phyloP scores from a whole-genome alignment of 2,797 vertebrate species.

The Echiichthys vipera region DNA sequence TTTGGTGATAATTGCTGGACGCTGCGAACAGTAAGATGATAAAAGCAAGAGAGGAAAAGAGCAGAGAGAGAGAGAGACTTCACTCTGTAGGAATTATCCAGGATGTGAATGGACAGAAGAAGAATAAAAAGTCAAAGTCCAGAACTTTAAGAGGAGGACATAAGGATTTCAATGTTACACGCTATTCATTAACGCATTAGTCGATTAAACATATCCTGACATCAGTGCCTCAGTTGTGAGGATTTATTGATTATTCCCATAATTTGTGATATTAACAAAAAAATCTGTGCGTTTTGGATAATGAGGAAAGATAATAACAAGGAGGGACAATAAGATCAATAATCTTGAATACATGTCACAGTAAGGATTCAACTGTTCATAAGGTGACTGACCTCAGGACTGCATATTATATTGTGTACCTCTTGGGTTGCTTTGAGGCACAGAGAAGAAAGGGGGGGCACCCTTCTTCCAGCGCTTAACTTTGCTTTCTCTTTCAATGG shows the following conservation, averaged over 20 bases:
- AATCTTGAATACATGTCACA: not conserved
- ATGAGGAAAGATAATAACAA: no score
- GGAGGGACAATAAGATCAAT: not conserved
- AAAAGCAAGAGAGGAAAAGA: not conserved
- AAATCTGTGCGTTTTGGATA: not conserved
- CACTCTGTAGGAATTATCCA: not conserved
- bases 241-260: not conserved
- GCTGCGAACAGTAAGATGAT: no score
- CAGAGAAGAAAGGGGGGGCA: not conserved
- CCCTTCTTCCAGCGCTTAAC: not conserved
- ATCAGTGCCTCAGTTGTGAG: not conserved
- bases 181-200: not conserved
- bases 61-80: not conserved
- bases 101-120: not conserved
- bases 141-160: not conserved
- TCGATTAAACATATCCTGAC: not conserved
- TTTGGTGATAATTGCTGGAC: constrained; percentile 6
- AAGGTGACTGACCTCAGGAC: not conserved
- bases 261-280: not conserved
- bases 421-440: not conserved
- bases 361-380: no score
- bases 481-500: not conserved
- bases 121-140: not conserved
- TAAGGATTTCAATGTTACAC: no score
- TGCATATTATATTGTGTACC: not conserved